A percentile compares a stretch with the other conserved stretches of the same genome.
These are phyloP conservation scores for Actinernus sp. DNA, from an alignment of 92 coral and sea anemone species.

Conservation along the genomic window DNA sequence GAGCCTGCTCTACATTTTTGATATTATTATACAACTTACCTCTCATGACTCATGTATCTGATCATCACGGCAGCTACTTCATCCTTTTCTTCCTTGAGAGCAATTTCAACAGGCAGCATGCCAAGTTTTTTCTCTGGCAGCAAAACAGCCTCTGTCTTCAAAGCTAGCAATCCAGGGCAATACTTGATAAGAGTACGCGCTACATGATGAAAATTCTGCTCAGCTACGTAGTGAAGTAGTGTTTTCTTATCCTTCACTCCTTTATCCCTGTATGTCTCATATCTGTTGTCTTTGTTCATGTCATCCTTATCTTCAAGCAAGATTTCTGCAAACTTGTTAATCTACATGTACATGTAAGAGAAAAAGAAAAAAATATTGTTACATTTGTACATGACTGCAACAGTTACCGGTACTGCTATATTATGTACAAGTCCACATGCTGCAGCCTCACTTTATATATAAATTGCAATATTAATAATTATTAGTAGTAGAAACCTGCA, in stretches of 20 bases:
- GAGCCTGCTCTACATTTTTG: too few species aligned
- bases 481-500: too few species aligned
- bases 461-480: too few species aligned
- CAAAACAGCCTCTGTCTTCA: constrained; percentile 75
- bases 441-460: too few species aligned
- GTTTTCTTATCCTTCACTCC: constrained; percentile 50
- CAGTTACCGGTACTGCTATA: too few species aligned
- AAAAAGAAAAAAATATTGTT: background rate
- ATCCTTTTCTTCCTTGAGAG: constrained; percentile 67
- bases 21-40: constrained; percentile 53
- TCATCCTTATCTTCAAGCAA: constrained; percentile 65
- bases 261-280: constrained; percentile 76
- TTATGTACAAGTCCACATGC: too few species aligned
- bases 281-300: constrained; percentile 73
- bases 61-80: constrained; percentile 77
- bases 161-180: constrained; percentile 83
- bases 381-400: too few species aligned
- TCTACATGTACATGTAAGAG: constrained; percentile 33
- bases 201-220: constrained; percentile 64
- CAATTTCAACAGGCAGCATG: constrained; percentile 78
- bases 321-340: constrained; percentile 73
- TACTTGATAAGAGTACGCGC: constrained; percentile 69
- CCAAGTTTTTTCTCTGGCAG: constrained; percentile 72
- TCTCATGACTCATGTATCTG: constrained; percentile 78
- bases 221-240: constrained; percentile 81